Percentiles rank a stretch among this genome's conserved stretches.
phyloP scores from a whole-genome alignment of 2,797 vertebrate species.

The Harpagifer antarcticus region DNA sequence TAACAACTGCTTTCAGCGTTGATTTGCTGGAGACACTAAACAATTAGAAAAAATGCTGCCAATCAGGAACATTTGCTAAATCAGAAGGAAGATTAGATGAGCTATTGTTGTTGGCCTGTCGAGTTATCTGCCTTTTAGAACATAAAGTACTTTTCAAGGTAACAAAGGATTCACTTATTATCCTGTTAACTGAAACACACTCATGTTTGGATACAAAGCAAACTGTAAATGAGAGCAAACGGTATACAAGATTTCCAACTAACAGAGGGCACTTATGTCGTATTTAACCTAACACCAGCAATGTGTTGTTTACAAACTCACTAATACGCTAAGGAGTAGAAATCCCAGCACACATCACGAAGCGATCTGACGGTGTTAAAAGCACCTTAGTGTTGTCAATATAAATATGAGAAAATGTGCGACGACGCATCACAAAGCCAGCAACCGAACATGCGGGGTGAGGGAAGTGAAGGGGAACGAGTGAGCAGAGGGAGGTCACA shows the following conservation, averaged over 20 bases:
- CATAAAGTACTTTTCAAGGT: neutral
- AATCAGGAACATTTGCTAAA: conserved; percentile 50
- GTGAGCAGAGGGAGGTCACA: conserved; percentile 61
- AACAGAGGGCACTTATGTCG: neutral
- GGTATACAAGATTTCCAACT: neutral
- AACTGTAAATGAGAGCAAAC: neutral
- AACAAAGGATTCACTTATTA: neutral
- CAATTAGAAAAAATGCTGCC: conserved; percentile 55
- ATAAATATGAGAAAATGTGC: conserved; percentile 48
- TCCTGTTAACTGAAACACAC: neutral
- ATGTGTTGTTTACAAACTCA: conserved; percentile 42
- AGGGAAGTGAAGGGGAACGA: conserved; percentile 60
- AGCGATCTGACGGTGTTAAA: conserved; percentile 55
- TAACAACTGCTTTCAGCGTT: conserved; percentile 62
- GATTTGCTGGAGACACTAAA: conserved; percentile 51
- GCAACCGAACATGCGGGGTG: neutral
- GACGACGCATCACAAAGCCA: conserved; percentile 47
- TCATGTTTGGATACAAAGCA: neutral
- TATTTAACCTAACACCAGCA: conserved; percentile 3
- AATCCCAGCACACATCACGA: conserved; percentile 19
- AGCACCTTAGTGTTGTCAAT: conserved; percentile 50
- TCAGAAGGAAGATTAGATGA: conserved; percentile 51
- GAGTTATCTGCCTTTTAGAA: conserved; percentile 2
- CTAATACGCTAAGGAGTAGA: conserved; percentile 12
- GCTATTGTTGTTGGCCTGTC: conserved; percentile 24